Conservation (phyloP, 1,140 invertebrate genomes). For the Eulimnadia texana region DNA sequence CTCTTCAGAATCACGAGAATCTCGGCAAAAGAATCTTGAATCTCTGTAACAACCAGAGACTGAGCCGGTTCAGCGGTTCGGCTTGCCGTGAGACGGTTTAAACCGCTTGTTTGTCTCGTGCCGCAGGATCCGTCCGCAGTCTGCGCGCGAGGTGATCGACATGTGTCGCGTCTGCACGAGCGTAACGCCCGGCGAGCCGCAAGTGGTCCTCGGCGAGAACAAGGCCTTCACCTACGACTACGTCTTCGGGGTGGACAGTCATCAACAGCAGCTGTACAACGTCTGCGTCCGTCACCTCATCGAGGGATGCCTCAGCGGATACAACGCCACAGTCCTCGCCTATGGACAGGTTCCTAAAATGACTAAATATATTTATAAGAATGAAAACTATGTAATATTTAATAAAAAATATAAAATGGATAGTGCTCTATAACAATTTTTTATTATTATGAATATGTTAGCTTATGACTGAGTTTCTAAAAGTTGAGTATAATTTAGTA, state of each 20-base stretch:
- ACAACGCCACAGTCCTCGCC: slow-evolving; percentile 89
- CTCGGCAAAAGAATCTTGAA: too few relatives aligned
- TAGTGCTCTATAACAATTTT: not conserved
- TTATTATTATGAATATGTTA: not conserved
- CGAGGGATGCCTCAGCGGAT: slow-evolving; percentile 73
- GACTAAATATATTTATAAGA: not conserved
- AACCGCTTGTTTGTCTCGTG: slow-evolving; percentile 19
- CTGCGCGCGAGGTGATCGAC: slow-evolving; percentile 80
- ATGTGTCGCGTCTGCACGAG: slow-evolving; percentile 85
- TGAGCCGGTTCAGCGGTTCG: too few relatives aligned
- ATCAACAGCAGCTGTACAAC: slow-evolving; percentile 63
- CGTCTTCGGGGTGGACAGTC: slow-evolving; percentile 63
- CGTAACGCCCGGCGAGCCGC: slow-evolving; percentile 72
- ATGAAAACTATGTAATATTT: too few relatives aligned
- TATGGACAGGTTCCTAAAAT: slow-evolving; percentile 66
- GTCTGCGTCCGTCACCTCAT: slow-evolving; percentile 71
- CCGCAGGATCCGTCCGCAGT: slow-evolving; percentile 83
- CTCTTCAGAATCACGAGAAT: too few relatives aligned
- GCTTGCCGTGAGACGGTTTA: too few relatives aligned
- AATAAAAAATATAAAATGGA: too few relatives aligned
- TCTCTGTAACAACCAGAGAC: too few relatives aligned
- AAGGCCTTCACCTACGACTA: slow-evolving; percentile 95
- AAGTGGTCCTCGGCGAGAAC: slow-evolving; percentile 83
- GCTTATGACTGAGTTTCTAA: too few relatives aligned
- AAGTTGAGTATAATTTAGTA: too few relatives aligned